phyloP scores from a whole-genome alignment of 2,888 invertebrate genomes.

The Tetanocera ferruginea region DNA sequence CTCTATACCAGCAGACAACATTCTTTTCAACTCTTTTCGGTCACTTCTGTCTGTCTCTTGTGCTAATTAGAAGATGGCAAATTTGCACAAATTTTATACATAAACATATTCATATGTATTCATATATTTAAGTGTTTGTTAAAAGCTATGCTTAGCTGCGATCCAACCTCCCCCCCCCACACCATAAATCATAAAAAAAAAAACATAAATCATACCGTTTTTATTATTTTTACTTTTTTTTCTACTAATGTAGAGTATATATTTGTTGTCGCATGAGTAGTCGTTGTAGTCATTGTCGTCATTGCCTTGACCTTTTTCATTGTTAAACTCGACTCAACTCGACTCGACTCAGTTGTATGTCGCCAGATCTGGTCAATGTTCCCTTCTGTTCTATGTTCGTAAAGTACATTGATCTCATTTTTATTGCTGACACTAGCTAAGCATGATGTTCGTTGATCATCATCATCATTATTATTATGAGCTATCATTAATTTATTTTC shows the following conservation, averaged over 20 bases:
- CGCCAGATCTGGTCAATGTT: neutral
- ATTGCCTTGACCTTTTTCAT: constrained; percentile 20
- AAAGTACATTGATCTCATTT: neutral
- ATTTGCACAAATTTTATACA: neutral
- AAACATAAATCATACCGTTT: neutral
- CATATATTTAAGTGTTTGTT: no score
- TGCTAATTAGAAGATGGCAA: constrained; percentile 22
- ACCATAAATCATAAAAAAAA: neutral
- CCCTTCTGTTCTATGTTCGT: neutral
- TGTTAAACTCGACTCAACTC: neutral
- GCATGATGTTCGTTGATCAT: neutral
- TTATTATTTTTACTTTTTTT: neutral
- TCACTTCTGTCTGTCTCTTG: neutral
- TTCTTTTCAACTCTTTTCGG: neutral
- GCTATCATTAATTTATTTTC: no score
- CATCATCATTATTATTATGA: neutral
- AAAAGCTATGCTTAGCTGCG: no score
- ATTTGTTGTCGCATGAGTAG: neutral
- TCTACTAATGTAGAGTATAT: neutral
- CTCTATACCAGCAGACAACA: neutral
- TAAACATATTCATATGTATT: neutral
- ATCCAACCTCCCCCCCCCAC: neutral
- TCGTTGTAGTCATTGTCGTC: neutral
- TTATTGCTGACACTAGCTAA: constrained; percentile 5
- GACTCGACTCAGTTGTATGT: neutral